Percentiles rank a stretch among this genome's conserved stretches.
Evolutionary conservation across 2,797 vertebrate genomes (phyloP).

Genomic region (Myotis pilosus): DNA sequence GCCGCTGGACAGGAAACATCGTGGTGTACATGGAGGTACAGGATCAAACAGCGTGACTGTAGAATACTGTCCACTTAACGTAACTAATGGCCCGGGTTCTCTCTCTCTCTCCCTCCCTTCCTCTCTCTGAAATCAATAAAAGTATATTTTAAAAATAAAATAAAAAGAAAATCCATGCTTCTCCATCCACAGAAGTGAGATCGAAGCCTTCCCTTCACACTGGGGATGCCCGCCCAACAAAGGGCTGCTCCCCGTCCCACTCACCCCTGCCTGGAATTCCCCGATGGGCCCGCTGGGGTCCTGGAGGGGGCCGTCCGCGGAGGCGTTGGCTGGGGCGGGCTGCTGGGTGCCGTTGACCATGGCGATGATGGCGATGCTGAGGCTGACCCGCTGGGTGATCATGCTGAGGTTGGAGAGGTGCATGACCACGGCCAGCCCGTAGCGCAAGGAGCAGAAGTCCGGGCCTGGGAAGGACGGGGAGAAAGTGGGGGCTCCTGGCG

Average conservation of each 20-base stretch:
- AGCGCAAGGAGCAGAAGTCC: constrained; percentile 85
- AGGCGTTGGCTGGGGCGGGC: constrained; percentile 56
- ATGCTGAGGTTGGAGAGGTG: constrained; percentile 89
- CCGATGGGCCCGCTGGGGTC: constrained; percentile 58
- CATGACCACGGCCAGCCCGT: constrained; percentile 88
- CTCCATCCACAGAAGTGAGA: not conserved
- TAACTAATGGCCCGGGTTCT: not conserved
- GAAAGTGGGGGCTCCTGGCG: not conserved
- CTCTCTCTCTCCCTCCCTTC: not conserved
- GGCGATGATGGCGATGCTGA: constrained; percentile 91
- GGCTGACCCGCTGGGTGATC: constrained; percentile 90
- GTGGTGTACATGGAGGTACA: not conserved
- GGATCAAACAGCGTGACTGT: not conserved
- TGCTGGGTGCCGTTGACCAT: constrained; percentile 88
- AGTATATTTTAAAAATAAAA: too few species aligned
- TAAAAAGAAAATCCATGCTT: not conserved
- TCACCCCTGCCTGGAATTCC: constrained; percentile 82
- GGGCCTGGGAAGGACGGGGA: not conserved
- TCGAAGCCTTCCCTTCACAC: not conserved
- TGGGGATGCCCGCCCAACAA: not conserved
- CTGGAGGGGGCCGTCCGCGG: constrained; percentile 42
- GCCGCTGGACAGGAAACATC: not conserved
- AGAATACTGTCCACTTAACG: not conserved
- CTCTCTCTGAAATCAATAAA: too few species aligned
- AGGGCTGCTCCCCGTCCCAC: not conserved